phyloP scores from a whole-genome alignment of 2,888 invertebrate genomes.

The Pachymerium ferrugineum region DNA sequence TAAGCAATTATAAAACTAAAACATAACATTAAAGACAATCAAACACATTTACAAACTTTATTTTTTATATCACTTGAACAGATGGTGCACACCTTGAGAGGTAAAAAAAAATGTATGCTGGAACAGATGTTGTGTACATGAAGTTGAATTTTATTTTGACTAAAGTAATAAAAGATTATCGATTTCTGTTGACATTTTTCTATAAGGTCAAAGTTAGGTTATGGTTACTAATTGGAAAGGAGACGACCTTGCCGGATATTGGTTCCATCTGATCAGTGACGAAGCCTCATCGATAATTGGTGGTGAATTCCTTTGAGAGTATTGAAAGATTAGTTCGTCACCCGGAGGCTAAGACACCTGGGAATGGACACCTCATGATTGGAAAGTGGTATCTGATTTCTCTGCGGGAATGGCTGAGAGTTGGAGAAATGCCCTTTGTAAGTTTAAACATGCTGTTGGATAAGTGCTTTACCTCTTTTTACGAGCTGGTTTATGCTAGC shows the following conservation, averaged over 20 bases:
- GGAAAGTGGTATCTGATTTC: not conserved
- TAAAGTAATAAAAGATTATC: not conserved
- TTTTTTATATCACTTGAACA: too few relatives aligned
- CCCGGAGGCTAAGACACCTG: not conserved
- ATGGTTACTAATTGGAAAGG: not conserved
- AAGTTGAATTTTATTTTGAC: not conserved
- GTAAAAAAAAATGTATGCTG: not conserved
- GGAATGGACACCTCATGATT: not conserved
- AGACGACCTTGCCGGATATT: not conserved
- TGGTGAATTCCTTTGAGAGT: not conserved
- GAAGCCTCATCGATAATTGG: constrained; percentile 10
- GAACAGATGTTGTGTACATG: not conserved
- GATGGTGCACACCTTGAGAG: not conserved
- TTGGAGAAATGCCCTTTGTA: too few relatives aligned
- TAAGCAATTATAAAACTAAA: too few relatives aligned
- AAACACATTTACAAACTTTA: too few relatives aligned
- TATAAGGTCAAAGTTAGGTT: not conserved
- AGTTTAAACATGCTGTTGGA: too few relatives aligned
- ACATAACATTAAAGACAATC: too few relatives aligned
- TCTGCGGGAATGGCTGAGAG: not conserved
- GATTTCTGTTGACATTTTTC: not conserved
- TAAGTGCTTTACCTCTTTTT: too few relatives aligned
- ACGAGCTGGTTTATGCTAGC: too few relatives aligned
- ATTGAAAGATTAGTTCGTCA: constrained; percentile 22
- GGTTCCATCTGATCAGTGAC: not conserved